Evolutionary conservation across 2,888 invertebrate genomes (phyloP).

Genomic region (Lepas anatifera): DNA sequence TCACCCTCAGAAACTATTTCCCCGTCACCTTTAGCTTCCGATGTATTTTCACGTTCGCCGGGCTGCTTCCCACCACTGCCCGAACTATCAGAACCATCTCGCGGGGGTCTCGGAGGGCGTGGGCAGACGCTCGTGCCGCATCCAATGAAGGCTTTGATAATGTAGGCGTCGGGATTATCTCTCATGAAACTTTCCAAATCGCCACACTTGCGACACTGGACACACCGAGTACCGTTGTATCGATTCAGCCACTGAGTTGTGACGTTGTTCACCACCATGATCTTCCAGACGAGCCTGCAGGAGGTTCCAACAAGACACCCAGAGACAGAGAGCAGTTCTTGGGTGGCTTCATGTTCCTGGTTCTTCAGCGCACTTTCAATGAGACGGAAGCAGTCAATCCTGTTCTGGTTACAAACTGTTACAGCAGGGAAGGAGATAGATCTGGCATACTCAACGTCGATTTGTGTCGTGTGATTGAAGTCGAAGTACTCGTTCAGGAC

Average conservation of each 20-base stretch:
- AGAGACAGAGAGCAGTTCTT: neutral
- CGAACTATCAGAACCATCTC: no score
- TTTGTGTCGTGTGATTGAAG: neutral
- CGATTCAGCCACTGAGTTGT: neutral
- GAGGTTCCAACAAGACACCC: neutral
- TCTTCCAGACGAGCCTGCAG: neutral
- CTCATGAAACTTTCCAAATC: neutral
- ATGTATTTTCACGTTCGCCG: neutral
- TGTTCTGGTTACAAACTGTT: conserved; percentile 20
- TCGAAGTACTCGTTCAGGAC: neutral
- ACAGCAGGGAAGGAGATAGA: conserved; percentile 16
- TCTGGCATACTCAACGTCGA: conserved; percentile 3
- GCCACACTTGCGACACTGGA: neutral
- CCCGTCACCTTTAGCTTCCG: neutral
- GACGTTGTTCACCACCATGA: neutral
- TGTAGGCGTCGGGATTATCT: no score
- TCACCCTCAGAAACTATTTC: no score
- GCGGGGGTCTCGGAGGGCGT: no score
- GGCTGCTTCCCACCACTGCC: neutral
- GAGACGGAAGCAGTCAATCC: conserved; percentile 16
- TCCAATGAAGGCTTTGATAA: no score
- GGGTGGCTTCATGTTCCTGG: no score
- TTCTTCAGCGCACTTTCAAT: neutral
- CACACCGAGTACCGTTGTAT: neutral
- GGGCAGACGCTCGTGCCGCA: no score